Percentiles rank a stretch among this genome's conserved stretches.
Conservation (phyloP, 2,888 invertebrate species). For the Drosophila mimetica region DNA sequence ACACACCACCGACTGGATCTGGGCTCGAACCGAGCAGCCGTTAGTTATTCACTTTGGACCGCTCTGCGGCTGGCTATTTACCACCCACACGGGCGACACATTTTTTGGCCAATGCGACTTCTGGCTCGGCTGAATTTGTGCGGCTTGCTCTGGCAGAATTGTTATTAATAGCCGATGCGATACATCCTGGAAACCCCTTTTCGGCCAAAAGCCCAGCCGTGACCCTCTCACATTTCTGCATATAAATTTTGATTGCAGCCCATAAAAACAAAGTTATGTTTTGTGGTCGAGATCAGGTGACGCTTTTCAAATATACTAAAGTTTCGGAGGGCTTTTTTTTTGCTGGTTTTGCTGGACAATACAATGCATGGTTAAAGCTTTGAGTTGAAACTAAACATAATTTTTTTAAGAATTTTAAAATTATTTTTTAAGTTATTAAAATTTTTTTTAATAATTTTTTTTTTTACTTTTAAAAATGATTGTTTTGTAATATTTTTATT, state of each 20-base stretch:
- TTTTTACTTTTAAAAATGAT: no score
- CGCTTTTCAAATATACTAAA: constrained; percentile 17
- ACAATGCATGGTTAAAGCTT: not conserved
- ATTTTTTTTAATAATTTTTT: no score
- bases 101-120: constrained; percentile 18
- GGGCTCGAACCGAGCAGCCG: not conserved
- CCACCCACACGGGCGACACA: constrained; percentile 15
- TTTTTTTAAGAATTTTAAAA: no score
- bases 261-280: constrained; percentile 47
- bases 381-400: no score
- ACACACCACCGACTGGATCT: constrained; percentile 23
- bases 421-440: no score
- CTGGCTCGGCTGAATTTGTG: constrained; percentile 25
- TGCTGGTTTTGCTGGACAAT: no score
- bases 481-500: no score
- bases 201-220: not conserved
- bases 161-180: constrained; percentile 58
- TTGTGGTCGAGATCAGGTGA: constrained; percentile 39
- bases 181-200: constrained; percentile 33
- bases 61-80: constrained; percentile 9
- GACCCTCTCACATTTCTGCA: constrained; percentile 28
- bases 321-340: not conserved
- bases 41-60: constrained; percentile 8
- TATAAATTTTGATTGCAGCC: constrained; percentile 49
- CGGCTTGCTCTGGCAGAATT: constrained; percentile 43